Conservation (phyloP, 2,888 invertebrate genomes). For the Corbicula japonica region DNA sequence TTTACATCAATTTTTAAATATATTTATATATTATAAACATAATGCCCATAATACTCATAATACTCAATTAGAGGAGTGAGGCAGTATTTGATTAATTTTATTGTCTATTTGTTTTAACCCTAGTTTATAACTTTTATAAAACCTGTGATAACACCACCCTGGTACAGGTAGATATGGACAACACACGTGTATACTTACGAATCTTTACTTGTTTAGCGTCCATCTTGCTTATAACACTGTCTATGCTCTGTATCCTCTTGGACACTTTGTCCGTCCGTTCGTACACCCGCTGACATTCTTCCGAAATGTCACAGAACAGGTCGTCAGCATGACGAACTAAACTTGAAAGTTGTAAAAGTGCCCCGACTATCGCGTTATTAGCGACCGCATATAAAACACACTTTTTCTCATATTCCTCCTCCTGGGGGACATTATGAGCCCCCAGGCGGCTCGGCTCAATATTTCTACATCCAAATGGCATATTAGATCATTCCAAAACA, state of each 20-base stretch:
- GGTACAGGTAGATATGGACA: no score
- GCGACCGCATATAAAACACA: conserved; percentile 71
- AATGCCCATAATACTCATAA: no score
- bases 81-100: no score
- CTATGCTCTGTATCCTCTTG: conserved; percentile 64
- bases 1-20: no score
- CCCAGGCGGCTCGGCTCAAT: conserved; percentile 76
- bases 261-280: conserved; percentile 76
- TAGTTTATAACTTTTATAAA: no score
- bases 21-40: no score
- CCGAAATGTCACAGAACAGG: conserved; percentile 81
- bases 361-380: conserved; percentile 77
- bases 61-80: no score
- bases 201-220: conserved; percentile 80
- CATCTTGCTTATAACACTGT: conserved; percentile 67
- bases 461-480: conserved; percentile 79
- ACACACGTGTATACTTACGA: conserved; percentile 81
- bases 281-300: conserved; percentile 81
- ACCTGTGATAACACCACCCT: no score
- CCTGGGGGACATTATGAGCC: conserved; percentile 66
- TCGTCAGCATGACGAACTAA: conserved; percentile 83
- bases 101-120: no score
- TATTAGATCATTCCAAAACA: conserved; percentile 51
- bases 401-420: conserved; percentile 65
- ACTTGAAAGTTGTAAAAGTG: conserved; percentile 81